Evolutionary conservation across 2,888 invertebrate genomes (phyloP), one percentile per base, ranked within the genome.

Genomic region (Pandemis heparana): DNA sequence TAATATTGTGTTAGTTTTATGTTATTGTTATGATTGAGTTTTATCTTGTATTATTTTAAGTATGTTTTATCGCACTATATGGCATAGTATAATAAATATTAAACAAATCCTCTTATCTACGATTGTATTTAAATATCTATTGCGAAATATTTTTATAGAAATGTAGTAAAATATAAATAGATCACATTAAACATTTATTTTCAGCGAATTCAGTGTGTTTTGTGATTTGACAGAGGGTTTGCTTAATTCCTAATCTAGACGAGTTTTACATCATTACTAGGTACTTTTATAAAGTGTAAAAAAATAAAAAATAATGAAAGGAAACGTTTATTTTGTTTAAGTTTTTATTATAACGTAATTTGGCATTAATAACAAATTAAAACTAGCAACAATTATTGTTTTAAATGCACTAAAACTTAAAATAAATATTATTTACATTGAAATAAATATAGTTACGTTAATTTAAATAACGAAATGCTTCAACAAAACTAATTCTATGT

Each of bases 301-400:
- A 61, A 66, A 62, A 61, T 56, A 12, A 10, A 43, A 73, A 70
- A 67, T 67, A 72, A 72, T 67, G 18, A 72, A 72, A 56, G 51
- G 32, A 67, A 70, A 51, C 32, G 41, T 48, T 51, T 5, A 60
- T 60, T 46, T 67, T 69, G 43, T 67, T 72, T 56, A 46, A 51
- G 9, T 46, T 74, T 74, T 74, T 69, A 39, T 70, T 60, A 74
- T 43, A 74, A 74, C 69, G 46, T 67, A 69, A 69, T 74, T 74
- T 74, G 74, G 74, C 74, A 41, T 74, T 70, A 74, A 70, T 60
- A 74, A 65, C 56, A 64, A 74, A 71, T 59, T 69, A 69, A 43
- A 60, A 56, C 16, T 46, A 43, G 32, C 39, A 9, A 60, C 6
- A 60, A 59, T 16, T 56, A 67, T 16, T 16, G 18, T 39, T 48